A percentile compares a stretch with the other conserved stretches of the same genome.
Evolutionary conservation across 2,888 invertebrate genomes (phyloP).

Genomic region (Tholera decimalis): DNA sequence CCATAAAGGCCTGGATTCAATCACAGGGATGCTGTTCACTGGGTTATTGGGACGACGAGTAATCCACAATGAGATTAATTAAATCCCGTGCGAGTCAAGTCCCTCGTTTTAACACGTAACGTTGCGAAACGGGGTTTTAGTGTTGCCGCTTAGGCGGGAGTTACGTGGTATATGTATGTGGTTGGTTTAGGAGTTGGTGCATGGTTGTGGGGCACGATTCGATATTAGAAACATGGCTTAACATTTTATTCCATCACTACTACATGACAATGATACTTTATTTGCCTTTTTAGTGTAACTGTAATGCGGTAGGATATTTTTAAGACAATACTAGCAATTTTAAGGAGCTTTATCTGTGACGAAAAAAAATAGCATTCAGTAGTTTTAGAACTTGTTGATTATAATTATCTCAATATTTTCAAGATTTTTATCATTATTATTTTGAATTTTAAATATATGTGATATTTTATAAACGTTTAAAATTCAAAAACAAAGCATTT

Average conservation of each 20-base stretch:
- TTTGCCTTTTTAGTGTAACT: too few relatives aligned
- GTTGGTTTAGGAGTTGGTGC: slow-evolving; percentile 8
- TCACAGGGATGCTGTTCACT: slow-evolving; percentile 43
- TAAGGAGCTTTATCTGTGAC: too few relatives aligned
- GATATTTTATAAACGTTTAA: too few relatives aligned
- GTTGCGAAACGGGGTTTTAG: slow-evolving; percentile 27
- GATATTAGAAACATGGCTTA: not conserved
- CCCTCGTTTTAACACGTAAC: slow-evolving; percentile 46
- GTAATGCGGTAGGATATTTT: too few relatives aligned
- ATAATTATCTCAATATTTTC: too few relatives aligned
- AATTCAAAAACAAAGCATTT: too few relatives aligned
- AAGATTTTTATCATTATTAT: too few relatives aligned
- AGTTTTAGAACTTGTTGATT: too few relatives aligned
- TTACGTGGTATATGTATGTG: slow-evolving; percentile 18
- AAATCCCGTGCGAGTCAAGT: slow-evolving; percentile 47
- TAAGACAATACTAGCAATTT: too few relatives aligned
- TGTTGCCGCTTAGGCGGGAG: slow-evolving; percentile 16
- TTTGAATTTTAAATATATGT: too few relatives aligned
- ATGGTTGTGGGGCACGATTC: not conserved
- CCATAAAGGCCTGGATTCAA: slow-evolving; percentile 53
- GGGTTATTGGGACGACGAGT: slow-evolving; percentile 38
- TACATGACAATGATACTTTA: too few relatives aligned
- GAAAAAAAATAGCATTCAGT: too few relatives aligned
- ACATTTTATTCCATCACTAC: not conserved
- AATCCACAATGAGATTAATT: slow-evolving; percentile 59